These are phyloP conservation scores for Corapipo altera DNA, from an alignment of 2,113 vertebrate genomes.

Conservation along the genomic window DNA sequence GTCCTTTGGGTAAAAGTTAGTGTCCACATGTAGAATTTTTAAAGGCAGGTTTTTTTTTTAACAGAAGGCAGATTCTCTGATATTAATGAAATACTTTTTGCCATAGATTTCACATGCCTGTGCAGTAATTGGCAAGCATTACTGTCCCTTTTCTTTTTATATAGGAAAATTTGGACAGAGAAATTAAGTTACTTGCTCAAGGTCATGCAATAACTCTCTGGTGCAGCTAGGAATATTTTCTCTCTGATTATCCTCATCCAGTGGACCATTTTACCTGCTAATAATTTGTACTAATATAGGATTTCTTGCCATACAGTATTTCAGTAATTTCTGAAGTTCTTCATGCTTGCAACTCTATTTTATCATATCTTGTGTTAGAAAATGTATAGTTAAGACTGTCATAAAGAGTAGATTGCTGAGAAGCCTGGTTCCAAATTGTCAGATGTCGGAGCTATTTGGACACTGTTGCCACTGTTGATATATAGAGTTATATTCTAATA, in stretches of 20 bases:
- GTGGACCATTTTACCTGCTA: conserved; percentile 27
- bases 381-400: conserved; percentile 48
- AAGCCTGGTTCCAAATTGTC: conserved; percentile 42
- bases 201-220: conserved; percentile 20
- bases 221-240: conserved; percentile 16
- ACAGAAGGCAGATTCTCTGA: not conserved
- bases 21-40: not conserved
- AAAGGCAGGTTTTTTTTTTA: not conserved
- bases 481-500: conserved; percentile 50
- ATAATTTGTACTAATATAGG: conserved; percentile 28
- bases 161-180: not conserved
- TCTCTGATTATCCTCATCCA: conserved; percentile 14
- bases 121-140: not conserved
- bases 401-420: conserved; percentile 36
- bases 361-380: conserved; percentile 38
- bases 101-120: not conserved
- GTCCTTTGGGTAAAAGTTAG: not conserved
- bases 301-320: conserved; percentile 23
- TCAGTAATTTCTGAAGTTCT: conserved; percentile 52
- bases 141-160: not conserved
- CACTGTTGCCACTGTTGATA: conserved; percentile 50
- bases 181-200: conserved; percentile 36
- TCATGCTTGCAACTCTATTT: conserved; percentile 50
- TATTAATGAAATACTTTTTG: not conserved
- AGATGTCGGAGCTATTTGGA: conserved; percentile 44